Evolutionary conservation across 1,140 invertebrate species (phyloP).

Genomic region (Agrypnia vestita): DNA sequence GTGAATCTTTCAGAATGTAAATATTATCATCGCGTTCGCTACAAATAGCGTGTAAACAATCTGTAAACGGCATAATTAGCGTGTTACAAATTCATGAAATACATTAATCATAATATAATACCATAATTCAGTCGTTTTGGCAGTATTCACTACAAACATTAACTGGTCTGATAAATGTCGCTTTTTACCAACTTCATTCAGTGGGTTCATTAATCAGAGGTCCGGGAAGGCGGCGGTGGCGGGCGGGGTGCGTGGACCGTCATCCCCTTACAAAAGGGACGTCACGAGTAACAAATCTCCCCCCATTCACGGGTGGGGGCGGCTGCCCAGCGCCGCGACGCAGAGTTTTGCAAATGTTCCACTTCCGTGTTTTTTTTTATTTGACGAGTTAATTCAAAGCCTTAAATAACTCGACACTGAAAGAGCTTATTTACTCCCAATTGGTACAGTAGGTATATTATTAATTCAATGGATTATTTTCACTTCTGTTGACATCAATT

Average conservation of each 20-base stretch:
- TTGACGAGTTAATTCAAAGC: neutral
- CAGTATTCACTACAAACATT: constrained; percentile 38
- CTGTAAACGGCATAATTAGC: constrained; percentile 10
- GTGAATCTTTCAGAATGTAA: too few relatives aligned
- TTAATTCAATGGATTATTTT: neutral
- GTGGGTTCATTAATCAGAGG: constrained; percentile 39
- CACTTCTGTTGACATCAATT: too few relatives aligned
- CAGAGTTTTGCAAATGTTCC: constrained; percentile 30
- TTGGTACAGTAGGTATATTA: neutral
- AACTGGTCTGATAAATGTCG: constrained; percentile 42
- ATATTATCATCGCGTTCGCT: neutral
- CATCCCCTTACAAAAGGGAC: constrained; percentile 45
- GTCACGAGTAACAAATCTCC: constrained; percentile 45
- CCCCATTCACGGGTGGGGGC: constrained; percentile 13
- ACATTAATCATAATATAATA: constrained; percentile 37
- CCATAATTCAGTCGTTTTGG: constrained; percentile 29
- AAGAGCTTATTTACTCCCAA: neutral
- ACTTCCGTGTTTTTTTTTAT: neutral
- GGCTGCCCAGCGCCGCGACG: constrained; percentile 3
- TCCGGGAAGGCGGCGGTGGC: neutral
- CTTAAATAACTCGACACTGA: neutral
- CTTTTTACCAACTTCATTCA: constrained; percentile 45
- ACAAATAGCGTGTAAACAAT: neutral
- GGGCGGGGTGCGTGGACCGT: constrained; percentile 29
- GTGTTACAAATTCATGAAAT: constrained; percentile 16